These are phyloP conservation scores for Pionites leucogaster DNA, from an alignment of 2,113 vertebrate genomes.

Conservation along the genomic window DNA sequence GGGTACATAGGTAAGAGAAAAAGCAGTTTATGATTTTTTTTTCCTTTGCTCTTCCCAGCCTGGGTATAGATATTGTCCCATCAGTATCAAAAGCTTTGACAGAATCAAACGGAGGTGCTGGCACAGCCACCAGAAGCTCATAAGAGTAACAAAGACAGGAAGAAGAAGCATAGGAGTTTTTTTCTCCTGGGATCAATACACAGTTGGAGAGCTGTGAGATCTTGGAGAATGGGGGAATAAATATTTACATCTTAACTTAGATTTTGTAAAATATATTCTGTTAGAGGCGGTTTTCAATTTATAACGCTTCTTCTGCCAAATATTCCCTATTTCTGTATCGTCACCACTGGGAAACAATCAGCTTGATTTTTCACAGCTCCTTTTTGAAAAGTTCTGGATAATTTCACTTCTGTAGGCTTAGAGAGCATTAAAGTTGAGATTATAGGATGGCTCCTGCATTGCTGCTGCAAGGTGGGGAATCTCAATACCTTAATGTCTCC, in stretches of 20 bases:
- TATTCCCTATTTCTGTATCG: neutral
- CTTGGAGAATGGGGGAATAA: neutral
- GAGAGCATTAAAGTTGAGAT: neutral
- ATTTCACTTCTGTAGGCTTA: neutral
- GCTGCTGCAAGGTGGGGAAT: neutral
- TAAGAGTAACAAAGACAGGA: neutral
- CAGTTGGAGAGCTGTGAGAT: neutral
- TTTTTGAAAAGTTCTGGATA: neutral
- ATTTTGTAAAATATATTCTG: neutral
- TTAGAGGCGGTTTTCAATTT: neutral
- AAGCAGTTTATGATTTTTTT: neutral
- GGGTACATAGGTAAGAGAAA: neutral
- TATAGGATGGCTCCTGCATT: neutral
- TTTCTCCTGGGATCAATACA: neutral
- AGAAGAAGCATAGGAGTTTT: neutral
- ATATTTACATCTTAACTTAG: neutral
- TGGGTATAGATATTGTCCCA: neutral
- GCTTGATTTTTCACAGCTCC: slow-evolving; percentile 9
- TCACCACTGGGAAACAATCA: neutral
- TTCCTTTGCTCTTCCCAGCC: neutral
- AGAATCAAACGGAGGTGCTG: neutral
- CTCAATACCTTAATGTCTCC: neutral
- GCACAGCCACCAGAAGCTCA: neutral
- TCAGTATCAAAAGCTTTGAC: neutral
- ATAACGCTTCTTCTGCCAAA: neutral